Conservation (phyloP, 2,113 vertebrate species). For the Columba livia region DNA sequence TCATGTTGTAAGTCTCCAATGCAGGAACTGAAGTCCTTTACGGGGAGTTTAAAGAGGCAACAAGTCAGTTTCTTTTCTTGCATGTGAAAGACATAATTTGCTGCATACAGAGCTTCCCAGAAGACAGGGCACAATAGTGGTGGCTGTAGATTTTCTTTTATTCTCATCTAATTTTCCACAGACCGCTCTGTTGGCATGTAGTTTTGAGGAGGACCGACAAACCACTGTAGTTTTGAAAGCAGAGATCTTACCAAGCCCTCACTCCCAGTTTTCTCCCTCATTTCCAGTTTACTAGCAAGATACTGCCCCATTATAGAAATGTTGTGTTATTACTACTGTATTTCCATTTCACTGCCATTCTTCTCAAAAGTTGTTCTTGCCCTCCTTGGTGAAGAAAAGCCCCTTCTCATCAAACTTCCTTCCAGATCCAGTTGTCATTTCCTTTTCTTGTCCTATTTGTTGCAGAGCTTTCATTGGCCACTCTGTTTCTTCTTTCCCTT, state of each 20-base stretch:
- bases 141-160: neutral
- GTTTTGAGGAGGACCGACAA: neutral
- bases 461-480: neutral
- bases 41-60: neutral
- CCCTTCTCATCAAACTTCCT: constrained; percentile 58
- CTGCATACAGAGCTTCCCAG: neutral
- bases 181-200: neutral
- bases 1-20: neutral
- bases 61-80: neutral
- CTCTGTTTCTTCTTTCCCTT: constrained; percentile 34
- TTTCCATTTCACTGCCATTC: neutral
- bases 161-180: neutral
- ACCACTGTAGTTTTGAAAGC: neutral
- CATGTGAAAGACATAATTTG: neutral
- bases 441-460: constrained; percentile 34
- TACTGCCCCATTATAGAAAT: neutral
- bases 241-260: neutral
- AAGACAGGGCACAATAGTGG: neutral
- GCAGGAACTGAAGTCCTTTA: neutral
- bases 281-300: neutral
- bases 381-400: constrained; percentile 42
- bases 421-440: constrained; percentile 38
- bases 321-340: neutral
- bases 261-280: neutral
- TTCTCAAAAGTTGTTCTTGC: neutral